These are phyloP conservation scores for Cactoblastis cactorum DNA, from an alignment of 2,888 invertebrate genomes.

Conservation along the genomic window DNA sequence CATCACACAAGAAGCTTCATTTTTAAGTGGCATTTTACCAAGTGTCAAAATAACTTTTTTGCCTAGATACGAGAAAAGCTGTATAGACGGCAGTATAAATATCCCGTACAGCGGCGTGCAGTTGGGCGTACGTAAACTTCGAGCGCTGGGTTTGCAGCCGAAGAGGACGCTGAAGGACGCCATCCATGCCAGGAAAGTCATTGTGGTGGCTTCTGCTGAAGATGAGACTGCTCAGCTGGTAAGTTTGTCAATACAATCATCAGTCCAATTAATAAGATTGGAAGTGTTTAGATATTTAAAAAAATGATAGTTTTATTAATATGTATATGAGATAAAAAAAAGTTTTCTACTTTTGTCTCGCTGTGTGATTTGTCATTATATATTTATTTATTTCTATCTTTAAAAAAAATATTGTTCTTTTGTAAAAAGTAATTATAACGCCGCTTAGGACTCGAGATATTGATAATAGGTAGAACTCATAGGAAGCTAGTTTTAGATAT, in stretches of 20 bases:
- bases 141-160: slow-evolving; percentile 83
- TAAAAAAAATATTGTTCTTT: too few species aligned
- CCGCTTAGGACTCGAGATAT: too few species aligned
- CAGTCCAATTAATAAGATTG: too few species aligned
- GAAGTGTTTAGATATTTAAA: too few species aligned
- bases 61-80: slow-evolving; percentile 86
- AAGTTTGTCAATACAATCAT: slow-evolving; percentile 38
- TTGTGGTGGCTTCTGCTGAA: slow-evolving; percentile 88
- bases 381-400: slow-evolving; percentile 26
- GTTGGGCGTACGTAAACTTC: slow-evolving; percentile 83
- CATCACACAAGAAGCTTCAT: too few species aligned
- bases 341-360: too few species aligned
- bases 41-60: slow-evolving; percentile 18
- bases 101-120: slow-evolving; percentile 91
- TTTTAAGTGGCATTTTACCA: neutral
- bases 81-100: slow-evolving; percentile 90
- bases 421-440: too few species aligned
- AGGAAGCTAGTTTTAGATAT: too few species aligned
- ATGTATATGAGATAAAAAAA: too few species aligned
- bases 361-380: too few species aligned
- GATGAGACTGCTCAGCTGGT: slow-evolving; percentile 89
- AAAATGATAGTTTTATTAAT: too few species aligned
- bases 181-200: slow-evolving; percentile 80
- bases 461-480: too few species aligned
- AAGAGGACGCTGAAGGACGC: slow-evolving; percentile 78